Percentiles rank a stretch among this genome's conserved stretches.
phyloP scores from a whole-genome alignment of 2,888 invertebrate genomes.

The Aproaerema taeniolella region DNA sequence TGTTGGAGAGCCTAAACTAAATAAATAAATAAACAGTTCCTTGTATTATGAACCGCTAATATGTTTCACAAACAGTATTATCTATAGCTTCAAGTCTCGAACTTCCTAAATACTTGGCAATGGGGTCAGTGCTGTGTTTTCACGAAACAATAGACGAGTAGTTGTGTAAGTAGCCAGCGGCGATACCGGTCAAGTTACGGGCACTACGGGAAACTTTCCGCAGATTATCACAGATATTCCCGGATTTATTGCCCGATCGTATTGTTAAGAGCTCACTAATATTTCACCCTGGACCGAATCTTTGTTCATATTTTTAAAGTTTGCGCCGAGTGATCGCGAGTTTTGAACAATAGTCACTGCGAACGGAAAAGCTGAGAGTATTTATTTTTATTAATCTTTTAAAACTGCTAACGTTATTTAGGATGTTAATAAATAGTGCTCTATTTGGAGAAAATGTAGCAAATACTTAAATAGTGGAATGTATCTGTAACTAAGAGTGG shows the following conservation, averaged over 20 bases:
- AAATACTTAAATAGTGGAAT: too few relatives aligned
- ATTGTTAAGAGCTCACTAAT: constrained; percentile 42
- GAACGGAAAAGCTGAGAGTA: too few relatives aligned
- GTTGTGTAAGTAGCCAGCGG: constrained; percentile 3
- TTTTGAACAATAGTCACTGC: constrained; percentile 10
- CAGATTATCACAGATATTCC: constrained; percentile 49
- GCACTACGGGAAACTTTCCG: constrained; percentile 40
- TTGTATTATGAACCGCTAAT: too few relatives aligned
- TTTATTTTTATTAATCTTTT: too few relatives aligned
- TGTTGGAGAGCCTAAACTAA: too few relatives aligned
- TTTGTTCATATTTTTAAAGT: constrained; percentile 16
- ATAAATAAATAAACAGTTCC: too few relatives aligned
- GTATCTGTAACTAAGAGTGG: too few relatives aligned
- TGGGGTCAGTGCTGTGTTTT: constrained; percentile 39
- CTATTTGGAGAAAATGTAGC: too few relatives aligned
- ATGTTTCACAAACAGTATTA: too few relatives aligned
- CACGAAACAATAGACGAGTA: constrained; percentile 42
- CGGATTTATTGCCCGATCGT: constrained; percentile 46
- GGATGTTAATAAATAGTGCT: background rate
- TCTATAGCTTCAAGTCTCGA: too few relatives aligned
- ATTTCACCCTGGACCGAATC: constrained; percentile 22
- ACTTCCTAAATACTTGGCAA: constrained; percentile 31
- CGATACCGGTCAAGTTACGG: constrained; percentile 44
- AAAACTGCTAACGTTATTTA: background rate
- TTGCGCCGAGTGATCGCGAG: constrained; percentile 4